phyloP scores from a whole-genome alignment of 2,888 invertebrate genomes.

The Eurytoma adleriae region DNA sequence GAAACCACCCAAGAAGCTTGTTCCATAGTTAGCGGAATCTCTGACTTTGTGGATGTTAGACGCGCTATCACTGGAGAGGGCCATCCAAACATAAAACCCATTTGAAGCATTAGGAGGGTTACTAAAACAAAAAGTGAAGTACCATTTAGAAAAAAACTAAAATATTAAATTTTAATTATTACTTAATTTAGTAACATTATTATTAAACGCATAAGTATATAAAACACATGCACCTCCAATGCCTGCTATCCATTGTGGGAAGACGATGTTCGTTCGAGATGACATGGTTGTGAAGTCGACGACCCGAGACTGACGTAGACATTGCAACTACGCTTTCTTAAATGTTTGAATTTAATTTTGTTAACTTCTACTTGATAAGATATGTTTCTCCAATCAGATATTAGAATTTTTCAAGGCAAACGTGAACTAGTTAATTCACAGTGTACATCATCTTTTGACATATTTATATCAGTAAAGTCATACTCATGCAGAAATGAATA shows the following conservation, averaged over 20 bases:
- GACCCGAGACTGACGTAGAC: no score
- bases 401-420: not conserved
- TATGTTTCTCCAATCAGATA: not conserved
- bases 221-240: constrained; percentile 4
- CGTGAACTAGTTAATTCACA: no score
- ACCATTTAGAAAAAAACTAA: constrained; percentile 7
- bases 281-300: no score
- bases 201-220: no score
- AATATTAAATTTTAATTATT: not conserved
- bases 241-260: constrained; percentile 17
- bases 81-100: constrained; percentile 65
- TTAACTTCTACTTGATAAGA: not conserved
- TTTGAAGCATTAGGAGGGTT: constrained; percentile 61
- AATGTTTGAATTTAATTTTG: not conserved
- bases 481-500: no score
- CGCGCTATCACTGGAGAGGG: constrained; percentile 63
- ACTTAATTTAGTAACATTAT: no score
- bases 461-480: no score
- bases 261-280: not conserved
- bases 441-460: no score
- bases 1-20: constrained; percentile 67
- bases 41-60: constrained; percentile 59
- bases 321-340: not conserved
- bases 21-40: constrained; percentile 58
- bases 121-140: constrained; percentile 57